Conservation (phyloP, 1,140 invertebrate genomes). For the Drosophila murphyi region DNA sequence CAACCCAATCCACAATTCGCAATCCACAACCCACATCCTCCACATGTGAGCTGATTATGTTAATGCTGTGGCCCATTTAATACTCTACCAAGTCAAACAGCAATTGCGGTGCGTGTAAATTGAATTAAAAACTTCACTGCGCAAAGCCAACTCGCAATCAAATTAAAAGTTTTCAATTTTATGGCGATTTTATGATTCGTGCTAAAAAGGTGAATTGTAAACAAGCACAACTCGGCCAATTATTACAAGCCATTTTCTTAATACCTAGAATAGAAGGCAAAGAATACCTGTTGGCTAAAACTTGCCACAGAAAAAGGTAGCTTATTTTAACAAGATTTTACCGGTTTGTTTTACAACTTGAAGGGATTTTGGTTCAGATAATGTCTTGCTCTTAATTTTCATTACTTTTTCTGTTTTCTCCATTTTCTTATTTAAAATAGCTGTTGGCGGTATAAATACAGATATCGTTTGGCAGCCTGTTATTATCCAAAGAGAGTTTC, state of each 20-base stretch:
- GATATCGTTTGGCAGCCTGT: too few relatives aligned
- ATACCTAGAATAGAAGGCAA: not conserved
- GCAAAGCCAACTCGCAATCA: slow-evolving; percentile 59
- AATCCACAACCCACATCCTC: not conserved
- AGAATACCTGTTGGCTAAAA: not conserved
- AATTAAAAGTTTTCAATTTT: slow-evolving; percentile 77
- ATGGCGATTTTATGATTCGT: slow-evolving; percentile 74
- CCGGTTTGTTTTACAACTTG: too few relatives aligned
- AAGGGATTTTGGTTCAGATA: too few relatives aligned
- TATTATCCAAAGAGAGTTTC: too few relatives aligned
- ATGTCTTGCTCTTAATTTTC: too few relatives aligned
- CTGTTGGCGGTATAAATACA: too few relatives aligned
- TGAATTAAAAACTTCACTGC: slow-evolving; percentile 66
- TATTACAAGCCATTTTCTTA: not conserved
- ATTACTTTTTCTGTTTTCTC: too few relatives aligned
- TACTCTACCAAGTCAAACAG: slow-evolving; percentile 65
- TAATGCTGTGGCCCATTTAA: slow-evolving; percentile 69
- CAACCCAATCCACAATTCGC: not conserved
- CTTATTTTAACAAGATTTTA: too few relatives aligned
- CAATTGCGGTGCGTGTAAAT: slow-evolving; percentile 59
- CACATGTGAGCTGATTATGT: slow-evolving; percentile 74
- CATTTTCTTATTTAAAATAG: too few relatives aligned
- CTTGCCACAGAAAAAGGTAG: too few relatives aligned
- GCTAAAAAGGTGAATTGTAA: slow-evolving; percentile 16
- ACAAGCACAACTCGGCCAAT: not conserved